Evolutionary conservation across 64 coral and sea anemone species (phyloP).

Genomic region (Orbicella faveolata): DNA sequence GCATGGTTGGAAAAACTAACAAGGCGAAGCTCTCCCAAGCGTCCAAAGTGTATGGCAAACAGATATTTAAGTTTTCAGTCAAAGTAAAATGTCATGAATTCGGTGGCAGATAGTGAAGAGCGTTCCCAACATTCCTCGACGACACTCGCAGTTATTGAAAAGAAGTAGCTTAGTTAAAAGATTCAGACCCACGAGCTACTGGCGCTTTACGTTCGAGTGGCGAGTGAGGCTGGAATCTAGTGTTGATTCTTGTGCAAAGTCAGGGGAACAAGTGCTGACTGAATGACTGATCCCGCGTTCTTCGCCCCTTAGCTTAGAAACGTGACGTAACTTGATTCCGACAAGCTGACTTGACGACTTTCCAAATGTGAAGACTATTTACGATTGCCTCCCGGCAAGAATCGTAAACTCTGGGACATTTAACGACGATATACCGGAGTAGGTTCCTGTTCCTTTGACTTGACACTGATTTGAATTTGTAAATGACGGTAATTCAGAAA

Average conservation of each 20-base stretch:
- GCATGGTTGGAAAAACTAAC: not conserved
- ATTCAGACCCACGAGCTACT: not conserved
- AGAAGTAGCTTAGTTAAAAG: not conserved
- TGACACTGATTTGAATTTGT: not conserved
- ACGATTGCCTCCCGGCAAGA: no score
- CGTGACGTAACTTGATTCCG: not conserved
- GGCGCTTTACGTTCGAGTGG: not conserved
- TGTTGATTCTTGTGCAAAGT: not conserved
- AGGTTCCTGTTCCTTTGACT: not conserved
- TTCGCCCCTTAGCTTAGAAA: not conserved
- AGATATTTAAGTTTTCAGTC: no score
- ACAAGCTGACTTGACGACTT: not conserved
- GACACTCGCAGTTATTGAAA: not conserved
- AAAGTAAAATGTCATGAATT: no score
- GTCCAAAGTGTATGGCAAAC: no score
- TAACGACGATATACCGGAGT: not conserved
- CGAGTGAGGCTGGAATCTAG: constrained; percentile 5
- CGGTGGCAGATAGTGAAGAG: no score
- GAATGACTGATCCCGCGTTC: not conserved
- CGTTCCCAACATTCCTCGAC: not conserved
- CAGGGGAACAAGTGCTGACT: not conserved
- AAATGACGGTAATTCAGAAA: not conserved
- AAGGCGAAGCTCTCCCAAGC: no score
- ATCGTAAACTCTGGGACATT: no score
- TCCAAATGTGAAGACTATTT: no score